Percentiles rank a stretch among this genome's conserved stretches.
Conservation (phyloP, 1,140 invertebrate genomes). For the Physella acuta region DNA sequence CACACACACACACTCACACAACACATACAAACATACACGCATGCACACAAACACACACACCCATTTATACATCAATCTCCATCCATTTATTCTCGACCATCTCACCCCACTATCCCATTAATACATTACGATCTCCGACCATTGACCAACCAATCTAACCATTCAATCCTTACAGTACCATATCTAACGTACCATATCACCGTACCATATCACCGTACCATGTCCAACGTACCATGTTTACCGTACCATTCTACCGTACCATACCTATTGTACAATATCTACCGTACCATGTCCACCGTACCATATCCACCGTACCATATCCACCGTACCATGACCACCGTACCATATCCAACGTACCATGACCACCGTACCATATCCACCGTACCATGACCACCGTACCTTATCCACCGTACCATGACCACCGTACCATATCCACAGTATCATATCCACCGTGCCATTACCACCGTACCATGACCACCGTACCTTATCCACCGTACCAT, state of each 20-base stretch:
- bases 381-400: not conserved
- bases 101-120: too few species aligned
- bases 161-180: not conserved
- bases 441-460: not conserved
- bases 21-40: not conserved
- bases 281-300: too few species aligned
- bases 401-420: not conserved
- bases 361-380: not conserved
- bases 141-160: too few species aligned
- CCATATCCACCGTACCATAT: too few species aligned
- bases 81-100: not conserved
- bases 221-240: constrained; percentile 1
- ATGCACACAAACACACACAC: not conserved
- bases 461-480: not conserved
- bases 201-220: not conserved
- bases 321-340: too few species aligned
- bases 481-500: not conserved
- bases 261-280: too few species aligned
- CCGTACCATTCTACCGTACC: too few species aligned
- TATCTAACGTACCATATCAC: not conserved
- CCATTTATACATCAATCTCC: not conserved
- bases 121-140: too few species aligned
- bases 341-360: not conserved
- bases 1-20: not conserved
- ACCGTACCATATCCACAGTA: not conserved